Evolutionary conservation across 2,797 vertebrate species (phyloP), one percentile per base, ranked within the genome.

Genomic region (Margarornis squamiger): DNA sequence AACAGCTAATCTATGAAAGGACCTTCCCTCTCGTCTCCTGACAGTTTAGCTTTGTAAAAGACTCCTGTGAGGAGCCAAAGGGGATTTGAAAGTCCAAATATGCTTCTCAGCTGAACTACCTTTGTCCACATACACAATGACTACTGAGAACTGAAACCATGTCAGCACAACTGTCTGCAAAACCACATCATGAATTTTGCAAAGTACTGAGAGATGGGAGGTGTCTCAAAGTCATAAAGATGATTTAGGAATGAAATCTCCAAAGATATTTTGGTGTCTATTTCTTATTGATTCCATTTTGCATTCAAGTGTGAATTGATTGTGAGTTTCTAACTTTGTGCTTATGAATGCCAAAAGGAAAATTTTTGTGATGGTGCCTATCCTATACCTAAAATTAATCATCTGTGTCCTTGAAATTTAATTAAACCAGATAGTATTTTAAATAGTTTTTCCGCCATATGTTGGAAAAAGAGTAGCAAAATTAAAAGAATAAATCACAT

Each of bases 401-500:
- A 94, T 15, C 71, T 67, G 24, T 86, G 87, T 68, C 90, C 93
- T 95, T 95, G 68, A 94, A 94, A 95, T 93, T 95, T 95, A 97
- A 96, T 65, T 96, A 96, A 96, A 93, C 63, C 63, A 90, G 76
- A 88, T 91, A 80, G 92, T 92, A 38, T 95, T 92, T 97, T 92
- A 82, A 93, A 87, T 75, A 21, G 26, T 92, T 94, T 95, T 85
- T 55, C 94, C n/a, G 80, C 65, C 74, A 84, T 94, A 93, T 92
- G 66, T 87, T 90, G 61, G 62, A 49, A 96, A 96, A 97, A 85
- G 72, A 86, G 77, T 70, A 38, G 57, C 75, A 95, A 95, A 97
- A 95, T 91, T 95, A 93, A 96, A 95, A 20, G 34, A 92, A 94
- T 93, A 92, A 96, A 93, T 86, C 93, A 95, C 52, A 94, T 81